A percentile compares a stretch with the other conserved stretches of the same genome.
Evolutionary conservation across 2,888 invertebrate species (phyloP).

Genomic region (Bombylius major): DNA sequence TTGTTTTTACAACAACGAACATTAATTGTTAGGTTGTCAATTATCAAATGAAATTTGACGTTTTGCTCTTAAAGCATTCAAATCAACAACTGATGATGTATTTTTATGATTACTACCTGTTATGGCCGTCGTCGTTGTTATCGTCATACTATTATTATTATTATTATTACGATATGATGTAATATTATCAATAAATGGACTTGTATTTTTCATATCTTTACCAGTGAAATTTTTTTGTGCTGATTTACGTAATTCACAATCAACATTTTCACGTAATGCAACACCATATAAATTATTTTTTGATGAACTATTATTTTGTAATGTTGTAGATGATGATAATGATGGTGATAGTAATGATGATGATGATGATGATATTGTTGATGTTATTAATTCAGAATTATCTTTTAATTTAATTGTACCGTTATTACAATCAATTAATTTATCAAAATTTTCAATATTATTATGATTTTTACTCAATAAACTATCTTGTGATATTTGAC

Average conservation of each 20-base stretch:
- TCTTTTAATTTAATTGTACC: slow-evolving; percentile 6
- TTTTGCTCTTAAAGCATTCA: slow-evolving; percentile 38
- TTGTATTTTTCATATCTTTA: slow-evolving; percentile 32
- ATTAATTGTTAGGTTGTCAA: slow-evolving; percentile 14
- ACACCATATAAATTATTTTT: slow-evolving; percentile 30
- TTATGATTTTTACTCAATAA: neutral
- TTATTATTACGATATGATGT: neutral
- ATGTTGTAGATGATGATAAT: slow-evolving; percentile 22
- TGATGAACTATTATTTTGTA: slow-evolving; percentile 32
- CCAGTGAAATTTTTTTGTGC: slow-evolving; percentile 34
- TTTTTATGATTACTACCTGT: neutral
- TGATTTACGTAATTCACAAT: slow-evolving; percentile 28
- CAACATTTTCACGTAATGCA: slow-evolving; percentile 32
- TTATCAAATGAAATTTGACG: slow-evolving; percentile 50
- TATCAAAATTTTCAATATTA: neutral
- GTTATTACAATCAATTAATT: neutral
- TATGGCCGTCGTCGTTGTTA: too few relatives aligned
- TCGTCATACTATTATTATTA: too few relatives aligned
- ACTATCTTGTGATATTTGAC: slow-evolving; percentile 3
- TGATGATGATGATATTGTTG: neutral
- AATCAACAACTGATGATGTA: neutral
- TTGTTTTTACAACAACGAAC: too few relatives aligned
- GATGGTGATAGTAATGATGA: neutral
- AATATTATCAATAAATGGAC: slow-evolving; percentile 20
- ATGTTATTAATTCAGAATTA: neutral